Percentiles rank a stretch among this genome's conserved stretches.
Conservation (phyloP, 2,113 vertebrate genomes). For the Melospiza georgiana region DNA sequence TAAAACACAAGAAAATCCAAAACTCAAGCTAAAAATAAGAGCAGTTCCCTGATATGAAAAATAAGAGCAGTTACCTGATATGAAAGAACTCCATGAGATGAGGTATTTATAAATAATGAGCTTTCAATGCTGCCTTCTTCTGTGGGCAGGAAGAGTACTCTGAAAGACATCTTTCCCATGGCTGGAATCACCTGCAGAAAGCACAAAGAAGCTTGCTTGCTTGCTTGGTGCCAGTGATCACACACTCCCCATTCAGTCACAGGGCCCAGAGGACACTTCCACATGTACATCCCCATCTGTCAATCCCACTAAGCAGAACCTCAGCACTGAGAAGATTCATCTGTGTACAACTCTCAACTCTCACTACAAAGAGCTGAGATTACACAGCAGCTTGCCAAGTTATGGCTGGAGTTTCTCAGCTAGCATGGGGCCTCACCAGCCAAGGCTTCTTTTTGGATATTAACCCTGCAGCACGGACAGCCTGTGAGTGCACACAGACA, state of each 20-base stretch:
- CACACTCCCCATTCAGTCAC: not conserved
- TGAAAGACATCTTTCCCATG: constrained; percentile 91
- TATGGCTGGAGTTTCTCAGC: not conserved
- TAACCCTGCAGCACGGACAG: fast-evolving
- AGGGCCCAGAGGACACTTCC: not conserved
- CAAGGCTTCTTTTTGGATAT: not conserved
- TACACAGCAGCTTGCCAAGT: not conserved
- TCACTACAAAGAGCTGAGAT: not conserved
- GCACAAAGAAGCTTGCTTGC: constrained; percentile 7
- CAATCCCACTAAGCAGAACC: not conserved
- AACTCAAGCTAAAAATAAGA: not conserved
- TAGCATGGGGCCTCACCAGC: fast-evolving
- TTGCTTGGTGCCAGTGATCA: not conserved
- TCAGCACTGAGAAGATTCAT: not conserved
- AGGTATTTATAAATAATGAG: constrained; percentile 99
- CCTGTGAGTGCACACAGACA: not conserved
- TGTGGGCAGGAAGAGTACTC: constrained; percentile 93
- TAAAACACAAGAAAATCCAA: not conserved
- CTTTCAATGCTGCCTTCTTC: constrained; percentile 94
- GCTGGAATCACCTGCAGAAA: constrained; percentile 89
- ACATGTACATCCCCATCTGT: fast-evolving
- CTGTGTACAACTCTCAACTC: not conserved
- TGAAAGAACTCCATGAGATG: constrained; percentile 88
- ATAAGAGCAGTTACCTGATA: constrained; percentile 81
- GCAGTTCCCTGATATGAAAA: no score